Evolutionary conservation across 1,140 invertebrate species (phyloP).

Genomic region (Megalonaias nervosa): DNA sequence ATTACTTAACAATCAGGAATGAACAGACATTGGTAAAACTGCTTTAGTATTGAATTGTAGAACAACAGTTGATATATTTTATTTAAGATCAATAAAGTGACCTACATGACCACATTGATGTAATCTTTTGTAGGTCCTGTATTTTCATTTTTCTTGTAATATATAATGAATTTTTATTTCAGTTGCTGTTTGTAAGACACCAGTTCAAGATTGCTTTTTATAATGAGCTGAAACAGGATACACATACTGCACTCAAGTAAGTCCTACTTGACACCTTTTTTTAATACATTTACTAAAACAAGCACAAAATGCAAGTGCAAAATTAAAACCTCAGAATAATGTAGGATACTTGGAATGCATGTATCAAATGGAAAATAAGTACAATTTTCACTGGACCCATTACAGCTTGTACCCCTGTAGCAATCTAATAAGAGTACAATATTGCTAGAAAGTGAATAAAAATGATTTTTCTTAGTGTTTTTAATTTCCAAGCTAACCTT

Average conservation of each 20-base stretch:
- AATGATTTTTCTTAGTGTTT: too few species aligned
- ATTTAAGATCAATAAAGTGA: not conserved
- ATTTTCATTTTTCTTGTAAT: not conserved
- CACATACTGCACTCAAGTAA: slow-evolving; percentile 89
- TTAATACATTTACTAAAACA: too few species aligned
- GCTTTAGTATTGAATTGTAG: too few species aligned
- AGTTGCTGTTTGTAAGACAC: slow-evolving; percentile 92
- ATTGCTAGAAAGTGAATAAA: too few species aligned
- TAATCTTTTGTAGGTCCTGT: not conserved
- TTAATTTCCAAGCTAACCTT: too few species aligned
- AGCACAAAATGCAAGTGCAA: too few species aligned
- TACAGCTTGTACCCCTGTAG: not conserved
- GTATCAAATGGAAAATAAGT: not conserved
- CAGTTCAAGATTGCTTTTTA: slow-evolving; percentile 99
- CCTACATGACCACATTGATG: not conserved
- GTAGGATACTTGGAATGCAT: not conserved
- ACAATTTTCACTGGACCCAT: not conserved
- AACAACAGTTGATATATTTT: not conserved
- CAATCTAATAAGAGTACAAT: too few species aligned
- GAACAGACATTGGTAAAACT: too few species aligned
- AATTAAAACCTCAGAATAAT: too few species aligned
- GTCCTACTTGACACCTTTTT: slow-evolving; percentile 40
- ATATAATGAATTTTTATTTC: slow-evolving; percentile 28
- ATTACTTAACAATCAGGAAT: too few species aligned
- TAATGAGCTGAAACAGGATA: slow-evolving; percentile 93